Conservation (phyloP, 2,888 invertebrate genomes). For the Drosophila melanocephala region DNA sequence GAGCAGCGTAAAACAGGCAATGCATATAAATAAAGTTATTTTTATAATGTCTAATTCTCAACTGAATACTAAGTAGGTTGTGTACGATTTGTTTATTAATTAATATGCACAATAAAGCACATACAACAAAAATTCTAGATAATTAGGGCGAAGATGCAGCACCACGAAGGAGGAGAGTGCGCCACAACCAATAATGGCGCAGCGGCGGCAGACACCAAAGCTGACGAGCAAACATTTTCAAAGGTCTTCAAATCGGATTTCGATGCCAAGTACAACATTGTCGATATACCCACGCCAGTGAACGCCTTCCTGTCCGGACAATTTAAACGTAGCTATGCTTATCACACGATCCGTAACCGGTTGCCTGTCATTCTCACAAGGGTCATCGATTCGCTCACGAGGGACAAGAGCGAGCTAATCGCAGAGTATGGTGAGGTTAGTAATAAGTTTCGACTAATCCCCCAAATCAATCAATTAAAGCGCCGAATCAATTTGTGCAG, state of each 20-base stretch:
- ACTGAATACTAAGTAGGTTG: conserved; percentile 30
- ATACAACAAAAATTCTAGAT: conserved; percentile 14
- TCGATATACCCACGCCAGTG: conserved; percentile 87
- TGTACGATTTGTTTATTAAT: not conserved
- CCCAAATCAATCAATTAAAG: conserved; percentile 23
- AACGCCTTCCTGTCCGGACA: conserved; percentile 88
- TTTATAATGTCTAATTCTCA: conserved; percentile 17
- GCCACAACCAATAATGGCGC: not conserved
- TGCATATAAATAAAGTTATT: conserved; percentile 36
- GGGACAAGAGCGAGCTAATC: conserved; percentile 89
- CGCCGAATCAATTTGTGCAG: conserved; percentile 85
- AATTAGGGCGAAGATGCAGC: conserved; percentile 32
- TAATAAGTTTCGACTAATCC: conserved; percentile 16
- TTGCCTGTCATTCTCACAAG: conserved; percentile 95
- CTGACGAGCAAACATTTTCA: conserved; percentile 6
- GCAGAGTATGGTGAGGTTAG: conserved; percentile 88
- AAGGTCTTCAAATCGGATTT: conserved; percentile 73
- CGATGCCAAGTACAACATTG: conserved; percentile 85
- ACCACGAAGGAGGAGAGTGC: conserved; percentile 18
- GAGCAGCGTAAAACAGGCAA: not conserved
- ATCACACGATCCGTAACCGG: conserved; percentile 92
- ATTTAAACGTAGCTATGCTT: conserved; percentile 91
- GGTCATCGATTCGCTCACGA: conserved; percentile 92
- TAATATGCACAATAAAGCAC: conserved; percentile 31
- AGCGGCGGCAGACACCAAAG: not conserved